phyloP scores from a whole-genome alignment of 2,888 invertebrate species.

The Spilosoma lubricipeda region DNA sequence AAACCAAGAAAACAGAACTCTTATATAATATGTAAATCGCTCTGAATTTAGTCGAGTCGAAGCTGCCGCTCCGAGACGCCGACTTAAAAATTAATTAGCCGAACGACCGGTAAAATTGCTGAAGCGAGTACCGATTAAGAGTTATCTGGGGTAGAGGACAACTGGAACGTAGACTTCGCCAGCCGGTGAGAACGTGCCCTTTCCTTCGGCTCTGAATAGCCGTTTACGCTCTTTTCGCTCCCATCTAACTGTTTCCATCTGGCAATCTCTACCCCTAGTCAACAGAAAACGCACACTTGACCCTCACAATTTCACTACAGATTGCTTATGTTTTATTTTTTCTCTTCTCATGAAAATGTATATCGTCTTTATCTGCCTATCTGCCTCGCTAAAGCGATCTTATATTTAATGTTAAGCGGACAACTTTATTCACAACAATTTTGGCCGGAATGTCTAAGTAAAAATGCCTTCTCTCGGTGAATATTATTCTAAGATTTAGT shows the following conservation, averaged over 20 bases:
- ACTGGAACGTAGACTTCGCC: conserved; percentile 69
- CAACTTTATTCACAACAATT: conserved; percentile 74
- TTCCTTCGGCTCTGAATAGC: conserved; percentile 55
- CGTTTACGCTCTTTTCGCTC: conserved; percentile 64
- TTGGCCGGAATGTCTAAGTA: conserved; percentile 61
- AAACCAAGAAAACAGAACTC: conserved; percentile 62
- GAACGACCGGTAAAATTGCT: conserved; percentile 84
- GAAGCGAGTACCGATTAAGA: conserved; percentile 75
- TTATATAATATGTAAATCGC: conserved; percentile 74
- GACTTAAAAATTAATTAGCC: conserved; percentile 87
- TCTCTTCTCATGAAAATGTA: conserved; percentile 78
- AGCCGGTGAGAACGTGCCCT: conserved; percentile 61
- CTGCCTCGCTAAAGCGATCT: conserved; percentile 76
- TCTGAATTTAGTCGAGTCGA: conserved; percentile 77
- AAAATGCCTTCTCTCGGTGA: conserved; percentile 59
- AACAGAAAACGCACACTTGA: conserved; percentile 71
- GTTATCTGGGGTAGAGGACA: conserved; percentile 64
- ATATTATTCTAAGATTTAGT: conserved; percentile 68
- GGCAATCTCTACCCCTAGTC: conserved; percentile 69
- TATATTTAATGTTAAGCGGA: conserved; percentile 78
- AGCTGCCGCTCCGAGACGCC: conserved; percentile 71
- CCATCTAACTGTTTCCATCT: conserved; percentile 53
- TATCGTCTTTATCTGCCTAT: conserved; percentile 78
- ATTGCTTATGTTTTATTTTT: conserved; percentile 73
- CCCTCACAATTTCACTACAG: conserved; percentile 68